Evolutionary conservation across 2,113 vertebrate species (phyloP).

Genomic region (Recurvirostra avosetta): DNA sequence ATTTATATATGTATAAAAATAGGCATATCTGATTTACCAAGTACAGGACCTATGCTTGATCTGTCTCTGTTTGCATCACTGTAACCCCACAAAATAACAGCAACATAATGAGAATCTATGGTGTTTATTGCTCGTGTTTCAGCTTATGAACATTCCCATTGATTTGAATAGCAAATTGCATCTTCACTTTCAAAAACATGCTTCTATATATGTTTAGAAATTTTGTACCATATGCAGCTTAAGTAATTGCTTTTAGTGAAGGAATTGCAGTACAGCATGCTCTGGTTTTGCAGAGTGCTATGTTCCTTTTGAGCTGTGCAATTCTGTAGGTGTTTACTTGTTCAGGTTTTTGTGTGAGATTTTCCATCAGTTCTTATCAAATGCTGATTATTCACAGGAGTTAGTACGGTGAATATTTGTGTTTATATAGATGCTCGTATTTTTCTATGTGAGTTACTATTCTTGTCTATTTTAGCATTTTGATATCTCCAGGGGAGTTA

Average conservation of each 20-base stretch:
- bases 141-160: fast-evolving
- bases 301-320: neutral
- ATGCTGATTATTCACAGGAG: neutral
- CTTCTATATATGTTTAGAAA: neutral
- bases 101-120: neutral
- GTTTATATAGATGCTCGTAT: neutral
- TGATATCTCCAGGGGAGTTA: neutral
- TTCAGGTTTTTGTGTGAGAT: neutral
- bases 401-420: neutral
- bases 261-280: neutral
- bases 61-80: neutral
- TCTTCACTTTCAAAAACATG: neutral
- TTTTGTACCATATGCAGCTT: neutral
- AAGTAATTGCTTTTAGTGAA: neutral
- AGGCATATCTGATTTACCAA: neutral
- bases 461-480: neutral
- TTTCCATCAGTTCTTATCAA: neutral
- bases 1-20: no score
- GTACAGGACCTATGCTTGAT: neutral
- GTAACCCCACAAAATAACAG: neutral
- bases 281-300: neutral
- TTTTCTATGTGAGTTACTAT: neutral
- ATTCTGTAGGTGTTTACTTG: neutral
- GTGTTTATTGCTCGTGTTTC: neutral
- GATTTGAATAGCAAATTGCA: neutral